A percentile compares a stretch with the other conserved stretches of the same genome.
Evolutionary conservation across 2,888 invertebrate genomes (phyloP).

Genomic region (Volucella zonaria): DNA sequence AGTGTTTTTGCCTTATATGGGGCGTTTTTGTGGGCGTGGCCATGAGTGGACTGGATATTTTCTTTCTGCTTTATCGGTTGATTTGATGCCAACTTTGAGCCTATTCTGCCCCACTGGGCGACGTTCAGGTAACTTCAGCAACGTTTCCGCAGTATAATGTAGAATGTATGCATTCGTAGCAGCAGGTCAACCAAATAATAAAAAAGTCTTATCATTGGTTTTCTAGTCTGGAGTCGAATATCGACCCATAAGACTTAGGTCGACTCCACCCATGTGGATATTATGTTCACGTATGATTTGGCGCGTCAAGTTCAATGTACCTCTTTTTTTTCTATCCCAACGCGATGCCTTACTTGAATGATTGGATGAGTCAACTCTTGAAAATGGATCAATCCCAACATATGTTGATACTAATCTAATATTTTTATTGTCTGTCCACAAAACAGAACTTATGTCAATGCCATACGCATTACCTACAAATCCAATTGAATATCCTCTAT

Average conservation of each 20-base stretch:
- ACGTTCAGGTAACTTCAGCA: background rate
- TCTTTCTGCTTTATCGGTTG: no score
- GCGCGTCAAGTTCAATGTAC: background rate
- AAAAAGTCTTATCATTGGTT: background rate
- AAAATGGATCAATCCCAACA: background rate
- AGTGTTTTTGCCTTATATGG: no score
- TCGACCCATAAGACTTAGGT: background rate
- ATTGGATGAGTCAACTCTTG: background rate
- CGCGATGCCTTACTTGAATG: no score
- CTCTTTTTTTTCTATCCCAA: no score
- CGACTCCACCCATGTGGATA: background rate
- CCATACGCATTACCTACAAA: background rate
- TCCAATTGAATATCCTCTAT: no score
- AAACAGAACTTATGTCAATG: background rate
- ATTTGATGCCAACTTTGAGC: no score
- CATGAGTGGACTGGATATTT: no score
- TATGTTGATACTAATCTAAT: background rate
- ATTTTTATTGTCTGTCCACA: background rate
- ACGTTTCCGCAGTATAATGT: background rate
- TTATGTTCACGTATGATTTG: background rate
- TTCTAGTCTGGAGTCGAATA: background rate
- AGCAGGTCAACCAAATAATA: background rate
- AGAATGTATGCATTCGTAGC: background rate
- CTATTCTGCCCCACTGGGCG: no score
- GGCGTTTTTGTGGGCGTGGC: no score